These are phyloP conservation scores for Aphyosemion australe DNA, from an alignment of 2,113 vertebrate genomes.

Conservation along the genomic window DNA sequence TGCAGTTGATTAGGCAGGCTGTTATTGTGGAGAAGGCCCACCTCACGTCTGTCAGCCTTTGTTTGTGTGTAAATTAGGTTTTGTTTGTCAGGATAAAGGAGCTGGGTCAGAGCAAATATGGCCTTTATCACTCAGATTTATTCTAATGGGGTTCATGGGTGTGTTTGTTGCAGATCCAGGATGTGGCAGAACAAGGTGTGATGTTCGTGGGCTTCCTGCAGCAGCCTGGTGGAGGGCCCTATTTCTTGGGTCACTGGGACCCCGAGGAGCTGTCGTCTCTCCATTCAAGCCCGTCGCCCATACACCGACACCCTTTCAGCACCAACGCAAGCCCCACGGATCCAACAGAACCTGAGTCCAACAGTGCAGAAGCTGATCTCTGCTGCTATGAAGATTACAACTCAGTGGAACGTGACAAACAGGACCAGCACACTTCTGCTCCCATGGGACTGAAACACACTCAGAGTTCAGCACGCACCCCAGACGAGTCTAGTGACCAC, in stretches of 20 bases:
- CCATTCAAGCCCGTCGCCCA: constrained; percentile 79
- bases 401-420: background rate
- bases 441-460: constrained; percentile 11
- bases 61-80: constrained; percentile 69
- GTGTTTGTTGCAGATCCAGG: constrained; percentile 84
- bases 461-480: constrained; percentile 2
- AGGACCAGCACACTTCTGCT: constrained; percentile 23
- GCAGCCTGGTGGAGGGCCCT: constrained; percentile 78
- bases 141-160: constrained; percentile 13
- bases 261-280: constrained; percentile 76
- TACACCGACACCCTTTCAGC: constrained; percentile 66
- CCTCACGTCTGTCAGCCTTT: constrained; percentile 53
- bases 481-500: constrained; percentile 14
- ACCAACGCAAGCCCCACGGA: constrained; percentile 59
- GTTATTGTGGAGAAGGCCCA: constrained; percentile 58
- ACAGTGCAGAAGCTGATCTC: constrained; percentile 2
- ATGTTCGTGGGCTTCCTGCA: constrained; percentile 90
- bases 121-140: constrained; percentile 12
- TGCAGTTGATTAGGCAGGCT: constrained; percentile 70
- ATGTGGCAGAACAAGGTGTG: constrained; percentile 88
- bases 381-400: constrained; percentile 19
- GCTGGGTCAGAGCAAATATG: constrained; percentile 22
- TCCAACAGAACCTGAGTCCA: constrained; percentile 23
- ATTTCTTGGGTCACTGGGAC: constrained; percentile 64
- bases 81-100: constrained; percentile 40